Conservation (phyloP, 2,113 vertebrate genomes). For the Daboia siamensis region DNA sequence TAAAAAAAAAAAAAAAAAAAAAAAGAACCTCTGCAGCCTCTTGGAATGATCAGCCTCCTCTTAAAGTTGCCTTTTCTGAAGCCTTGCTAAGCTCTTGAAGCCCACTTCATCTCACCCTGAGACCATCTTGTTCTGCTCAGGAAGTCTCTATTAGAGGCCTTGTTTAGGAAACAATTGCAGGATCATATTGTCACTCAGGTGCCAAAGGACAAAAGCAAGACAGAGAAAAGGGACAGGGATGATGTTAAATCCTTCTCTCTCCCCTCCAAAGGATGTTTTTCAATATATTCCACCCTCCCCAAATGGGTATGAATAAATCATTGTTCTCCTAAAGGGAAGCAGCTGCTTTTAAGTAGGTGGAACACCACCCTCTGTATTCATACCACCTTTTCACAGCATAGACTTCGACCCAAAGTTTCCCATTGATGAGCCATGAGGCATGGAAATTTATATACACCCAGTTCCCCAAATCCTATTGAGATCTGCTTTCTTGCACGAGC, state of each 20-base stretch:
- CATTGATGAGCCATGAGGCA: slow-evolving; percentile 69
- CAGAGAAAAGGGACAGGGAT: not conserved
- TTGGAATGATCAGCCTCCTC: no score
- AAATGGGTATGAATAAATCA: slow-evolving; percentile 77
- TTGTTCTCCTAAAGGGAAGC: slow-evolving; percentile 76
- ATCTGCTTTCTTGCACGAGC: slow-evolving; percentile 69
- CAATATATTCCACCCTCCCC: slow-evolving; percentile 42
- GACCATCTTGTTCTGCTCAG: slow-evolving; percentile 10
- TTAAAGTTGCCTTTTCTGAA: not conserved
- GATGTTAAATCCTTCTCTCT: slow-evolving; percentile 12
- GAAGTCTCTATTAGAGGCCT: slow-evolving; percentile 10
- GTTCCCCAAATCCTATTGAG: slow-evolving; percentile 75
- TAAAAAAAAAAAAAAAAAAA: no score
- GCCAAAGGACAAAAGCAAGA: slow-evolving; percentile 5
- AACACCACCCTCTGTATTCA: slow-evolving; percentile 39
- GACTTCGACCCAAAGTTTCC: slow-evolving; percentile 64
- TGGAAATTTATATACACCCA: slow-evolving; percentile 77
- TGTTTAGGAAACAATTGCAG: not conserved
- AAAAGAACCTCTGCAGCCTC: no score
- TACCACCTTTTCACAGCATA: slow-evolving; percentile 65
- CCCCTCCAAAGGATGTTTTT: slow-evolving; percentile 1
- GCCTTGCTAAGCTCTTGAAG: not conserved
- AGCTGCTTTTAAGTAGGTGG: slow-evolving; percentile 68
- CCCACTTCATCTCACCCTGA: not conserved
- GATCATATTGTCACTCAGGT: slow-evolving; percentile 20